These are phyloP conservation scores for Spisula subtruncata DNA, from an alignment of 2,888 invertebrate species.

Conservation along the genomic window DNA sequence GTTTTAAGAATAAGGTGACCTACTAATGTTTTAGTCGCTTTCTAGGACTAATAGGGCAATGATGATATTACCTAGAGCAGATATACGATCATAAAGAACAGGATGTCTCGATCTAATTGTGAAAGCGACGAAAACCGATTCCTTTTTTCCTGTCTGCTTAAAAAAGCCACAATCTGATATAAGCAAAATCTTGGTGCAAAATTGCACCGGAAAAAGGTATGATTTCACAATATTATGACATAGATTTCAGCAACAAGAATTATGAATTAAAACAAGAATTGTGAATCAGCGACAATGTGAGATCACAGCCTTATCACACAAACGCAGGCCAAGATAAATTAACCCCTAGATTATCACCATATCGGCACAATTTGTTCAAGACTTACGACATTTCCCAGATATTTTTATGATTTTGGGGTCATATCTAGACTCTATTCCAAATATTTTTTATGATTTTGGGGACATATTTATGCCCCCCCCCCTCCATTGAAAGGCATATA, in stretches of 20 bases:
- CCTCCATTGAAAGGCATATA: too few species aligned
- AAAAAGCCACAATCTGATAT: neutral
- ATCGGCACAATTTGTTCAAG: too few species aligned
- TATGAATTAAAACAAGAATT: neutral
- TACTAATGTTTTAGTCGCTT: neutral
- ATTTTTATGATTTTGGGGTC: too few species aligned
- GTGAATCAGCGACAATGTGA: neutral
- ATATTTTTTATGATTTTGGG: too few species aligned
- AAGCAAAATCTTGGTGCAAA: neutral
- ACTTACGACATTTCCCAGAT: too few species aligned
- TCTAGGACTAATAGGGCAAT: too few species aligned
- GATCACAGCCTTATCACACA: neutral
- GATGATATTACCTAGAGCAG: too few species aligned
- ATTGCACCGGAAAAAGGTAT: neutral
- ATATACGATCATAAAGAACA: too few species aligned
- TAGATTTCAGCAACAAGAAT: neutral
- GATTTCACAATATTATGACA: neutral
- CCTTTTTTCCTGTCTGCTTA: constrained; percentile 4
- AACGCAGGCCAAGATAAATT: neutral
- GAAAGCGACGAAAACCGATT: neutral
- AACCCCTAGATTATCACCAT: too few species aligned
- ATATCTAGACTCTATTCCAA: too few species aligned
- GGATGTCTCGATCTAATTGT: neutral
- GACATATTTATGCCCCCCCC: too few species aligned
- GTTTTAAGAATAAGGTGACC: neutral